phyloP scores from a whole-genome alignment of 2,113 vertebrate genomes.

The Apistogramma diplotaenia region DNA sequence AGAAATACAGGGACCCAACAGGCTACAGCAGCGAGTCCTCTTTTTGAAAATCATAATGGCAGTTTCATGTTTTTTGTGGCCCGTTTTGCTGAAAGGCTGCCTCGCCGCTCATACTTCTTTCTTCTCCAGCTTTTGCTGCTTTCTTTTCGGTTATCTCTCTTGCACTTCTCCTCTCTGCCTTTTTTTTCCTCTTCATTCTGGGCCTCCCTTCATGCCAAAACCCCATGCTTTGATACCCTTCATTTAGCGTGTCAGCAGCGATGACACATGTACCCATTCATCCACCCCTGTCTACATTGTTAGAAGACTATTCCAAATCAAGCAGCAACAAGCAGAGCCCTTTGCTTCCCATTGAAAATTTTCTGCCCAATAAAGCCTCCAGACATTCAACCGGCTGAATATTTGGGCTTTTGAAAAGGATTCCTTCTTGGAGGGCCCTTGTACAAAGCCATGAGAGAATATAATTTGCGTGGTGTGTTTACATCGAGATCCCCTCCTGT shows the following conservation, averaged over 20 bases:
- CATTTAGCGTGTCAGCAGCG: constrained; percentile 65
- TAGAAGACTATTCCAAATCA: constrained; percentile 46
- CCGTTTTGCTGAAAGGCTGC: constrained; percentile 21
- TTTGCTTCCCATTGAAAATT: constrained; percentile 48
- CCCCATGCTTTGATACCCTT: constrained; percentile 65
- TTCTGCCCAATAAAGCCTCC: constrained; percentile 58
- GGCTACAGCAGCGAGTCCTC: background rate
- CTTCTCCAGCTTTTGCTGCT: background rate
- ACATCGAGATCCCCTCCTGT: constrained; percentile 56
- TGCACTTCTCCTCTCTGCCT: background rate
- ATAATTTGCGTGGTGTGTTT: constrained; percentile 50
- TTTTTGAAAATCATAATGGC: background rate
- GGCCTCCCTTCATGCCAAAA: constrained; percentile 28
- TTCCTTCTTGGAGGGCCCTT: constrained; percentile 36
- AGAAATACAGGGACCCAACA: background rate
- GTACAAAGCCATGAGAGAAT: constrained; percentile 40
- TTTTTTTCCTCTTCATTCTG: background rate
- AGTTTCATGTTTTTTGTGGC: constrained; percentile 3
- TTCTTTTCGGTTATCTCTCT: constrained; percentile 3
- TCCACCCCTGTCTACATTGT: constrained; percentile 41
- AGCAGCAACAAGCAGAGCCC: constrained; percentile 63
- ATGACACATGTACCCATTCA: constrained; percentile 67
- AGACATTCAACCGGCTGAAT: constrained; percentile 45
- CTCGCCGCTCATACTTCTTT: background rate
- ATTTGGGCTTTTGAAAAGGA: constrained; percentile 55